Base-by-base conservation (phyloP, 2,888 invertebrate species). In the Phortica okadai region DNA sequence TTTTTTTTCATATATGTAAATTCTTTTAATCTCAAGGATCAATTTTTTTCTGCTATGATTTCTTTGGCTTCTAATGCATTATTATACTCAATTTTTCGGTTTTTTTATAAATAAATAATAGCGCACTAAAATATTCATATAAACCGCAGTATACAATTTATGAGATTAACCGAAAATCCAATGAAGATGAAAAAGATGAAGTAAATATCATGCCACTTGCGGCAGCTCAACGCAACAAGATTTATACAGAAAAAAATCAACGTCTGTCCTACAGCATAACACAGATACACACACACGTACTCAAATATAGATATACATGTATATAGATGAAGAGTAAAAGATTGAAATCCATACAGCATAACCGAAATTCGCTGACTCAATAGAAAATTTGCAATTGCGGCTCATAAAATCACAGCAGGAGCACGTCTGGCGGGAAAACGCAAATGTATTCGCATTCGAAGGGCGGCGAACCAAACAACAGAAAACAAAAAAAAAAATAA, bases 361-460 rank as follows among this genome's bases (percentile, higher is more conserved):
- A 59, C 59, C 59, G 25, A 59, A 59, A 82, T 89, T 77, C 83
- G 90, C 89, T 90, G 89, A 90, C 88, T 88, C 85, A 81, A 83
- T 83, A 80, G 84, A 86, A 90, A 89, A 84, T 67, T 84, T 79
- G 82, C 90, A 89, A 89, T 89, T 89, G 90, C 88, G 90, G 89
- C 90, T 89, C 90, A 90, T 90, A 90, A 90, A 90, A 84, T 89
- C 90, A 82, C 90, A 89, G 90, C 89, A 86, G 90, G 89, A 81
- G 80, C 78, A 82, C 87, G 82, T 84, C 88, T 88, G 86, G 77
- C 82, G 77, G 79, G 87, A 86, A 25, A 59, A 59, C 59, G 16
- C 21, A 59, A 25, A 59, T 16, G 25, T 14, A 16, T 16, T 21
- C 59, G 25, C n/a, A 44, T n/a, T 10, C 41, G 56, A 16, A 11